Conservation (phyloP, 2,113 vertebrate species). For the Caranx melampygus region DNA sequence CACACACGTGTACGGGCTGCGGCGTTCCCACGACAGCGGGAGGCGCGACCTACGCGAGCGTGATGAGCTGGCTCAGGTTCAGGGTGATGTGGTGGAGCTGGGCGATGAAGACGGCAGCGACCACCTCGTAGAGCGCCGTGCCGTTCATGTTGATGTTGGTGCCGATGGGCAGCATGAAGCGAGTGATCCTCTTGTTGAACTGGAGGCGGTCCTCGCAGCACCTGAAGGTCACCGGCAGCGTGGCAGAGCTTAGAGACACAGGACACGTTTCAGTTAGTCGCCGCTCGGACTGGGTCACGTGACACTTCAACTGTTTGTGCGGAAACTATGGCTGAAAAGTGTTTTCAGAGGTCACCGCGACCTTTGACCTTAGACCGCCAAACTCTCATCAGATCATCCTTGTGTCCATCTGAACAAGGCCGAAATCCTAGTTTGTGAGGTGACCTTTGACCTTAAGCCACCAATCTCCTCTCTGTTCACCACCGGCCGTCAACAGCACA, state of each 20-base stretch:
- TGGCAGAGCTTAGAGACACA: constrained; percentile 16
- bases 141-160: constrained; percentile 25
- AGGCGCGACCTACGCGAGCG: constrained; percentile 4
- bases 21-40: not conserved
- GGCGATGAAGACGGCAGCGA: not conserved
- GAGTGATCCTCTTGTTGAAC: not conserved
- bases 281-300: no score
- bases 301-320: no score
- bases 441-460: no score
- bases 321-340: no score
- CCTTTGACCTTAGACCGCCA: no score
- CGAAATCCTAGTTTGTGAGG: no score
- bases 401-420: no score
- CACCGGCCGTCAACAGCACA: no score
- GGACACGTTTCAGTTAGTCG: not conserved
- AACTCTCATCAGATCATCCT: no score
- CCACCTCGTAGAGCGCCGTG: constrained; percentile 24
- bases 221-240: not conserved
- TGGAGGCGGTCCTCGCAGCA: constrained; percentile 16
- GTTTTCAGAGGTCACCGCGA: no score
- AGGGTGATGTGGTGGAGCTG: constrained; percentile 3
- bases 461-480: no score
- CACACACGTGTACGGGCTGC: not conserved
- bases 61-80: not conserved
- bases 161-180: constrained; percentile 24